Conservation (phyloP, 2,888 invertebrate genomes). For the Apodemia duryi region DNA sequence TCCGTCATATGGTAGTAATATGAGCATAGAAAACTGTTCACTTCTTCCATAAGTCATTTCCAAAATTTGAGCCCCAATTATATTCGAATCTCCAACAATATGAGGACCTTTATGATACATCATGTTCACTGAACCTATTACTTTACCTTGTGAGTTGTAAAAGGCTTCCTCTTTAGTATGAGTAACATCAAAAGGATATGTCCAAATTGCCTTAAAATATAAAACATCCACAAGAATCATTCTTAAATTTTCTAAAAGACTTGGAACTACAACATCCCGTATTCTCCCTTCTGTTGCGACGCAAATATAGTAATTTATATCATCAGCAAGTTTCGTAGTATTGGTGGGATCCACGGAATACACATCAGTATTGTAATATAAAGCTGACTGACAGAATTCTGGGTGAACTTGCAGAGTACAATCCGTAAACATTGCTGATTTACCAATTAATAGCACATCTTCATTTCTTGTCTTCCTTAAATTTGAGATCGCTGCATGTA, state of each 20-base stretch:
- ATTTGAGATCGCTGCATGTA: constrained; percentile 50
- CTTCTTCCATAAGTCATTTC: constrained; percentile 84
- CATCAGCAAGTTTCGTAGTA: constrained; percentile 62
- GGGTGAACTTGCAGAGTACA: constrained; percentile 51
- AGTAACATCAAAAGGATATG: constrained; percentile 79
- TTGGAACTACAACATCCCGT: constrained; percentile 78
- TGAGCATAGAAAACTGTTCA: constrained; percentile 81
- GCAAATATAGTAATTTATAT: constrained; percentile 84
- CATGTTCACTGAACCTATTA: constrained; percentile 82
- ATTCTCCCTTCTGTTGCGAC: constrained; percentile 84
- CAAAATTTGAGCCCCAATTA: constrained; percentile 80
- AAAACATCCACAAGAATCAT: constrained; percentile 83
- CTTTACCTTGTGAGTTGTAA: constrained; percentile 76
- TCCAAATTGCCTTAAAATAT: constrained; percentile 88
- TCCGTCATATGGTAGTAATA: constrained; percentile 81
- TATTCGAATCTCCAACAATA: constrained; percentile 69
- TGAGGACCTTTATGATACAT: constrained; percentile 84
- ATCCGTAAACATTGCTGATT: constrained; percentile 59
- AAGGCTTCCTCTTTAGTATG: constrained; percentile 78
- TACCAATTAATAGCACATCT: constrained; percentile 53
- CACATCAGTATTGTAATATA: constrained; percentile 73
- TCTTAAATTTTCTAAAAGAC: constrained; percentile 54
- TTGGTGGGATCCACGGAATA: constrained; percentile 78
- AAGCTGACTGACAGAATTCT: constrained; percentile 62
- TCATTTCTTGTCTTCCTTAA: constrained; percentile 47